Evolutionary conservation across 2,797 vertebrate species (phyloP), one percentile per base, ranked within the genome.

Genomic region (Gorsachius magnificus): DNA sequence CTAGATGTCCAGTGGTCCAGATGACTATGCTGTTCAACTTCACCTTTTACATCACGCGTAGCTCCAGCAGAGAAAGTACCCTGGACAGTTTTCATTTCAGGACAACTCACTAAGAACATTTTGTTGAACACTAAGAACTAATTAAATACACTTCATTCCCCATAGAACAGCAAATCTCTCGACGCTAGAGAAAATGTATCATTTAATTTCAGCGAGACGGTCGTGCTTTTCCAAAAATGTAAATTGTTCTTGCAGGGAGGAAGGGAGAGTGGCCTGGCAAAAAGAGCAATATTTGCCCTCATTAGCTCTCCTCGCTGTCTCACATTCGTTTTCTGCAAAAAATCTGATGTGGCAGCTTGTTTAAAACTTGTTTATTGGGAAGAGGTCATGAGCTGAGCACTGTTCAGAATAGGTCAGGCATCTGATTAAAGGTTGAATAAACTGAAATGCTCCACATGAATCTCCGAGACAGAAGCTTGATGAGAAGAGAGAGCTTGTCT

Each of bases 281-380:
- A 56, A 90, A 56, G 74, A 89, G 45, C 1, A 0, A 6, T 91
- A 61, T 69, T 92, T 78, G 81, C 86, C 83, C 45, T 53, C 83
- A 77, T 80, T 81, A 51, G 75, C 89, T 91, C 72, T 84, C 82
- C 57, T 96, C 77, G 70, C 93, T 94, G 91, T 91, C 91, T 95
- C 78, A 51, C 61, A 46, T 75, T 92, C 25, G 0, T 72, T 90
- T 82, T 36, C 83, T 72, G 54, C 28, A 93, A 70, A 84, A 94
- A 95, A 95, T 97, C 69, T 93, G 82, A 96, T 92, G 92, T 94
- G 94, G 96, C 96, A 97, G 91, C 86, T 96, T 95, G 93, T 94
- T 96, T 95, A 95, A 95, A 96, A 95, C 88, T 94, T 96, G 95
- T 94, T 97, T 97, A 92, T 96, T 85, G 83, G 86, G 68, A 95